These are phyloP conservation scores for Mus spretus DNA, from an alignment of 2,797 vertebrate species.

Conservation along the genomic window DNA sequence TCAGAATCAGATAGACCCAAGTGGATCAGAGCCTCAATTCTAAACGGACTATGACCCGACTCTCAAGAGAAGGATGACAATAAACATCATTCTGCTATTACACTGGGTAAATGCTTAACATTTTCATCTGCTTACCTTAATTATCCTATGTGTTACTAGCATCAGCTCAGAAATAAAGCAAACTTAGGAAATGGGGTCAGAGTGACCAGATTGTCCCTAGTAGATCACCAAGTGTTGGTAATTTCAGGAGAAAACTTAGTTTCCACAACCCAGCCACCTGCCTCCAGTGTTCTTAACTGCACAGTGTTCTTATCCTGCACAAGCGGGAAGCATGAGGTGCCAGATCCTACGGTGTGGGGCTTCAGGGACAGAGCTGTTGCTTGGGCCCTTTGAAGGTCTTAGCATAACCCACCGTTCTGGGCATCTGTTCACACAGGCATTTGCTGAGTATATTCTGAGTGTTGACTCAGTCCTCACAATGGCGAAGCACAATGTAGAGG, in stretches of 20 bases:
- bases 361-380: background rate
- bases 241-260: background rate
- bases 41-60: background rate
- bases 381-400: background rate
- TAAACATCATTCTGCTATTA: background rate
- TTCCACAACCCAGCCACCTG: background rate
- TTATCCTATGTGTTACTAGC: background rate
- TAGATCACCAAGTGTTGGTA: background rate
- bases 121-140: background rate
- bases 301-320: too few relatives aligned
- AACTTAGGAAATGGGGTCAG: background rate
- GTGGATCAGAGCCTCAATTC: background rate
- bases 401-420: rapidly evolving
- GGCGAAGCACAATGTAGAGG: too few relatives aligned
- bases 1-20: background rate
- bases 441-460: background rate
- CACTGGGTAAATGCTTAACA: background rate
- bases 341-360: background rate
- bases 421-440: rapidly evolving
- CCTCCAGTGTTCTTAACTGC: too few relatives aligned
- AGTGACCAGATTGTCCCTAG: background rate
- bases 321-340: rapidly evolving
- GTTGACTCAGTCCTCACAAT: background rate
- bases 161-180: background rate
- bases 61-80: background rate